Percentiles rank a stretch among this genome's conserved stretches.
phyloP scores from a whole-genome alignment of 2,888 invertebrate genomes.

The Leptinotarsa juncta region DNA sequence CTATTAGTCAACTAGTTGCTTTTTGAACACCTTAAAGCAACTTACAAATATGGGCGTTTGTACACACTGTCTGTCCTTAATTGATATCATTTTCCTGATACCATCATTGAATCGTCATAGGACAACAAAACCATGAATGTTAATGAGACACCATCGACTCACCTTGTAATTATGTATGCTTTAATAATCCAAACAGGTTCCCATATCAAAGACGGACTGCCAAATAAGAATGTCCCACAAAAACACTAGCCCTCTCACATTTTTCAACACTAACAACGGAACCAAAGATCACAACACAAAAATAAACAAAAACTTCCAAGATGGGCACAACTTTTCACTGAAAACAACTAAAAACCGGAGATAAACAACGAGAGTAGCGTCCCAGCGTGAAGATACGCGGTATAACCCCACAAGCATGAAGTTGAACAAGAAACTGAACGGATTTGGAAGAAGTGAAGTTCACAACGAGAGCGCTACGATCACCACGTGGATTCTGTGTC shows the following conservation, averaged over 20 bases:
- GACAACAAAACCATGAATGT: slow-evolving; percentile 30
- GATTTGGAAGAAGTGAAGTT: slow-evolving; percentile 39
- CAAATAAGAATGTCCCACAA: slow-evolving; percentile 28
- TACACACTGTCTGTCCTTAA: slow-evolving; percentile 3
- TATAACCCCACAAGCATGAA: slow-evolving; percentile 11
- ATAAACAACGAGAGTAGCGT: slow-evolving; percentile 14
- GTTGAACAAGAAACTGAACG: slow-evolving; percentile 48
- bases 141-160: slow-evolving; percentile 38
- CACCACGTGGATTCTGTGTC: slow-evolving; percentile 50
- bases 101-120: slow-evolving; percentile 5
- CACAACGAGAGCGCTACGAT: slow-evolving; percentile 36
- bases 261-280: slow-evolving; percentile 15
- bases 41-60: slow-evolving; percentile 16
- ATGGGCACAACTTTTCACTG: not conserved
- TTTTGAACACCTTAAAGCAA: slow-evolving; percentile 3
- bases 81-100: slow-evolving; percentile 17
- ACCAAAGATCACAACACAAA: slow-evolving; percentile 14
- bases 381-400: slow-evolving; percentile 28
- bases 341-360: slow-evolving; percentile 14
- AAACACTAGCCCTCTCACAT: slow-evolving; percentile 25
- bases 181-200: slow-evolving; percentile 47
- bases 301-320: slow-evolving; percentile 3
- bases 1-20: not conserved
- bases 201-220: slow-evolving; percentile 27
- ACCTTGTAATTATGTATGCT: slow-evolving; percentile 46